Evolutionary conservation across 2,113 vertebrate species (phyloP).

Genomic region (Pollachius pollachius): DNA sequence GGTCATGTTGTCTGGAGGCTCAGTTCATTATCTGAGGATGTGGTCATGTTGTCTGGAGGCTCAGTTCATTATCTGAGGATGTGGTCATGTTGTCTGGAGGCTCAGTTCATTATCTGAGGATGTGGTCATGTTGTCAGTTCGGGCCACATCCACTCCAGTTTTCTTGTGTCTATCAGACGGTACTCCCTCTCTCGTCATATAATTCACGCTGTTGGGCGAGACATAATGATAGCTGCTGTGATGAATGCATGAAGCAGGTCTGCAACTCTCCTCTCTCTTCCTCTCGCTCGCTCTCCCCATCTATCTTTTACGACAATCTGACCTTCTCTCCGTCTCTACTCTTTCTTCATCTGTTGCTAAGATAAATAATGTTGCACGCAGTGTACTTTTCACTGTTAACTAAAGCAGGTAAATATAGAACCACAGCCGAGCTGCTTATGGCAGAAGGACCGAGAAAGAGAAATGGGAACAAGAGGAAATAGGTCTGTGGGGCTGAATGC

Average conservation of each 20-base stretch:
- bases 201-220: too few relatives aligned
- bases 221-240: too few relatives aligned
- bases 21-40: too few relatives aligned
- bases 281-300: neutral
- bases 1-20: too few relatives aligned
- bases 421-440: slow-evolving; percentile 52
- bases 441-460: slow-evolving; percentile 52
- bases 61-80: too few relatives aligned
- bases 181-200: too few relatives aligned
- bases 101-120: too few relatives aligned
- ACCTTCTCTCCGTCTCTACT: neutral
- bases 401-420: slow-evolving; percentile 52
- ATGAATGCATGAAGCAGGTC: neutral
- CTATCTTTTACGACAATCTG: slow-evolving; percentile 34
- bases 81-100: too few relatives aligned
- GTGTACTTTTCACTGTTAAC: slow-evolving; percentile 47
- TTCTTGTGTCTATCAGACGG: neutral
- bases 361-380: slow-evolving; percentile 11
- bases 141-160: too few relatives aligned
- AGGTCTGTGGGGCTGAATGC: slow-evolving; percentile 37
- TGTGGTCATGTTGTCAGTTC: too few relatives aligned
- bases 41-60: too few relatives aligned
- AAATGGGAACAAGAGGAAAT: slow-evolving; percentile 42
- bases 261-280: slow-evolving; percentile 13
- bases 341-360: neutral